A percentile compares a stretch with the other conserved stretches of the same genome.
Conservation (phyloP, 2,888 invertebrate species). For the Cerceris rybyensis region DNA sequence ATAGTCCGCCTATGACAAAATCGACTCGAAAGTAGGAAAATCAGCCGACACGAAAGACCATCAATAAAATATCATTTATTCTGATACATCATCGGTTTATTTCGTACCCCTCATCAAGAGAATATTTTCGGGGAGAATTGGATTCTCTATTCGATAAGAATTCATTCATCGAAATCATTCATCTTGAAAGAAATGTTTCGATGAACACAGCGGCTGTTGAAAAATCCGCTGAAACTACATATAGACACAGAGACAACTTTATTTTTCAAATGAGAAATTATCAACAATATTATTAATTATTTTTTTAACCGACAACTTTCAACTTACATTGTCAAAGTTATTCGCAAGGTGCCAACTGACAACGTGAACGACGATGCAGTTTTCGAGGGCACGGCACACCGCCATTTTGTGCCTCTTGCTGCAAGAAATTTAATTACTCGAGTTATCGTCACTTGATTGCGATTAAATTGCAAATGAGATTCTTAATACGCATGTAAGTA, state of each 20-base stretch:
- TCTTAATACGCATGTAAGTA: no score
- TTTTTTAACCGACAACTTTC: no score
- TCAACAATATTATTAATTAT: no score
- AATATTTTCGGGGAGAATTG: background rate
- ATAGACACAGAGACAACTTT: no score
- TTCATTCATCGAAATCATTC: background rate
- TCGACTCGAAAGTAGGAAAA: conserved; percentile 49
- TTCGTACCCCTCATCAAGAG: conserved; percentile 47
- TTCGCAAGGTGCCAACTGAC: conserved; percentile 81
- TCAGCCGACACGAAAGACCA: conserved; percentile 64
- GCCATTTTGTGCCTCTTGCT: conserved; percentile 85
- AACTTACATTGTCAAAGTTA: conserved; percentile 33
- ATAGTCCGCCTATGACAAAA: conserved; percentile 25
- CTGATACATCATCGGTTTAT: conserved; percentile 70
- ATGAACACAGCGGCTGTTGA: no score
- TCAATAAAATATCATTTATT: conserved; percentile 75
- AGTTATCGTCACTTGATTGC: background rate
- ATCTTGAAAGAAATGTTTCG: no score
- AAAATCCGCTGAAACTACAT: no score
- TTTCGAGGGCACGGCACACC: conserved; percentile 86
- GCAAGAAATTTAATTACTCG: conserved; percentile 33
- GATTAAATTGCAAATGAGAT: background rate
- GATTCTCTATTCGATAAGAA: background rate
- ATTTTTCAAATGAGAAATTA: no score
- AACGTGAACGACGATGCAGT: conserved; percentile 85